Base-by-base conservation (phyloP, 2,888 invertebrate species). In the Eupeodes latifasciatus region DNA sequence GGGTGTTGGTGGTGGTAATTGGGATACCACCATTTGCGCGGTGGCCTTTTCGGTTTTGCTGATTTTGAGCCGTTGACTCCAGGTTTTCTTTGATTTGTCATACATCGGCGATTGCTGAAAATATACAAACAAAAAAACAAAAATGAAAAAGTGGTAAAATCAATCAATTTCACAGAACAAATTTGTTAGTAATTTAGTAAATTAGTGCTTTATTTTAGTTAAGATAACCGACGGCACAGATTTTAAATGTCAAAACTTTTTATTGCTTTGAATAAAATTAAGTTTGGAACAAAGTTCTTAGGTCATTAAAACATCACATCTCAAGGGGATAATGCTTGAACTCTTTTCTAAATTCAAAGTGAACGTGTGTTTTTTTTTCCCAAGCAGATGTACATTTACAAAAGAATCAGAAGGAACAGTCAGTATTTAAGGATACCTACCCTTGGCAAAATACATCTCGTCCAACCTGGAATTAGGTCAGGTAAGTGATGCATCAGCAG, bases 61-160 rank as follows among this genome's bases (percentile, higher is more conserved):
- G 87, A 96, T 92, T 91, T 96, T 96, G 92, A 96, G 94, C 92
- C 96, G 95, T 89, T 96, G 96, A 93, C 96, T 96, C 96, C 96
- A 96, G 86, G 95, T 94, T 94, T 96, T 96, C 93, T 96, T 96
- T 91, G 93, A 93, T 92, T 93, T 93, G 91, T 93, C 93, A 91
- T 93, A 93, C 93, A 93, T 93, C 91, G 91, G 92, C 91, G 91
- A 90, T 88, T 89, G 83, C 92, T 91, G 79, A 1, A 91, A 90
- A 78, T 2, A 90, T 87, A 44, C n/a, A 49, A 81, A 36, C 55
- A 71, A 57, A 34, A 55, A 2, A 47, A 16, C 0, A 40, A 61
- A 40, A 40, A 5, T 10, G 40, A 5, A n/a, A n/a, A n/a, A n/a
- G n/a, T n/a, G n/a, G n/a, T n/a, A n/a, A n/a, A n/a, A n/a, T n/a